A percentile compares a stretch with the other conserved stretches of the same genome.
Evolutionary conservation across 2,797 vertebrate species (phyloP).

Genomic region (Odontamblyopus rebecca): DNA sequence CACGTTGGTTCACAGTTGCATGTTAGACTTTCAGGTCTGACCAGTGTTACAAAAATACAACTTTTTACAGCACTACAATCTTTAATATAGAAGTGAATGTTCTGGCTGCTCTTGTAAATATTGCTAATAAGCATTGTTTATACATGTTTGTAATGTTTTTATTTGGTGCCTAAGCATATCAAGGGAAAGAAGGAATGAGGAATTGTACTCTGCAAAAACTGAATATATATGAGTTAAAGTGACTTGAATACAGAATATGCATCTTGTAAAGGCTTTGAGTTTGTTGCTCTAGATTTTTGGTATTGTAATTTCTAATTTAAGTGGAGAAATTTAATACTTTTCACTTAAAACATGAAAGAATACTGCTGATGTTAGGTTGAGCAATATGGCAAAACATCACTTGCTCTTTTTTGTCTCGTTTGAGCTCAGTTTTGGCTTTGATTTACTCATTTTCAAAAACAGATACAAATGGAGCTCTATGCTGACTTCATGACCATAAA

Average conservation of each 20-base stretch:
- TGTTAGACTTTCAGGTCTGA: slow-evolving; percentile 35
- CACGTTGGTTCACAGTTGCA: slow-evolving; percentile 28
- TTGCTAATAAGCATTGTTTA: slow-evolving; percentile 36
- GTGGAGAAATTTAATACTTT: neutral
- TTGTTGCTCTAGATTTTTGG: no score
- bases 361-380: no score
- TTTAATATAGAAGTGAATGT: slow-evolving; percentile 44
- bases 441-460: no score
- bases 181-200: slow-evolving; percentile 13
- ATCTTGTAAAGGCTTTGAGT: neutral
- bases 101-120: slow-evolving; percentile 62
- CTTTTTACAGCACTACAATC: slow-evolving; percentile 28
- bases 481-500: no score
- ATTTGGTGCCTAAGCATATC: slow-evolving; percentile 47
- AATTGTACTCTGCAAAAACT: neutral
- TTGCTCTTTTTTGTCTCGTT: no score
- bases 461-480: no score
- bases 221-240: neutral
- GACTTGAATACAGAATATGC: neutral
- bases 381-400: no score
- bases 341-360: neutral
- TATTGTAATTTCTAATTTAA: no score
- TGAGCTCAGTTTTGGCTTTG: no score
- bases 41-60: slow-evolving; percentile 24
- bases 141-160: slow-evolving; percentile 30